Conservation (phyloP, 1,140 invertebrate genomes). For the Pogonomyrmex barbatus region DNA sequence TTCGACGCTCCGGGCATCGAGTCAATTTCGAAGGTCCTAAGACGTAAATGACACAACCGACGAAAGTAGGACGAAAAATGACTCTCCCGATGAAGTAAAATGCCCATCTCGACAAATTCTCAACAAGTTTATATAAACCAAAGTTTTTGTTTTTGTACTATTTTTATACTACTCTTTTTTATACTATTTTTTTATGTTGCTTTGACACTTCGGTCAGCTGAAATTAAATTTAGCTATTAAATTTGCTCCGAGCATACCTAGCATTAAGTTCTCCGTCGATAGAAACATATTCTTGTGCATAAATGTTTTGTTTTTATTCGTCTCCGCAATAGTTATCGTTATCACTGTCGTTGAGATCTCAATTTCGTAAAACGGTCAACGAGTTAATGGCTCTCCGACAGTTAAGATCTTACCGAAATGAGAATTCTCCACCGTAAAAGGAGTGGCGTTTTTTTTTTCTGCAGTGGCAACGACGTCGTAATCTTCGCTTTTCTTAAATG, state of each 20-base stretch:
- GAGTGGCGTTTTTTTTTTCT: not conserved
- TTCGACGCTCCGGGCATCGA: not conserved
- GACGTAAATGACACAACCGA: not conserved
- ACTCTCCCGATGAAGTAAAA: not conserved
- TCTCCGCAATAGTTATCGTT: constrained; percentile 27
- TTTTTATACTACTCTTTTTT: no score
- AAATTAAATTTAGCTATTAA: not conserved
- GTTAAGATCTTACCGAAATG: constrained; percentile 45
- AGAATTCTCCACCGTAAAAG: constrained; percentile 5
- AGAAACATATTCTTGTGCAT: constrained; percentile 17
- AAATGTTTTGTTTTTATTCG: constrained; percentile 42
- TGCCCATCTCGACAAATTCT: not conserved
- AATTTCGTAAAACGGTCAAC: constrained; percentile 48
- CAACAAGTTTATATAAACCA: no score
- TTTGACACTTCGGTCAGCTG: not conserved
- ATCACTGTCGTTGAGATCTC: constrained; percentile 48
- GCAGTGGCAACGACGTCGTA: constrained; percentile 35
- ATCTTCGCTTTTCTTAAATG: constrained; percentile 28
- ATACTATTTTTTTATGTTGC: no score
- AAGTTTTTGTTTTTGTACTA: no score
- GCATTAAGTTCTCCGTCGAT: constrained; percentile 1
- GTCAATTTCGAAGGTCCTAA: constrained; percentile 16
- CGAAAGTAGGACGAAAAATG: not conserved
- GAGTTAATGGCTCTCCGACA: constrained; percentile 42
- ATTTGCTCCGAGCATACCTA: not conserved